Evolutionary conservation across 2,888 invertebrate species (phyloP).

Genomic region (Thecocarcelia acutangulata): DNA sequence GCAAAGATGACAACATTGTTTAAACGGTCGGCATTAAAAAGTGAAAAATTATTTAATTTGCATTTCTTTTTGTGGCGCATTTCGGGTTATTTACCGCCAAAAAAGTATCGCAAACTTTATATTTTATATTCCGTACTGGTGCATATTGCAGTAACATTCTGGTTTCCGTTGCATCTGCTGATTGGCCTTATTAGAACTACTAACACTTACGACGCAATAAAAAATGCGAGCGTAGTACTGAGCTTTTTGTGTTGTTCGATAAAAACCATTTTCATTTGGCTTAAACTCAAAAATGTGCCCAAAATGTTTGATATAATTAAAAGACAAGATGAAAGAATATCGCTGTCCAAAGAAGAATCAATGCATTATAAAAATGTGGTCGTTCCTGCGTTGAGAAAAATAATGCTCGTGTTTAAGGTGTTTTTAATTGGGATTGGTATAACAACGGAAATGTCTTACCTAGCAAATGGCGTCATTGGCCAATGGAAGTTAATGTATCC

Average conservation of each 20-base stretch:
- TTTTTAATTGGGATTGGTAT: background rate
- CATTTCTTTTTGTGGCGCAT: constrained; percentile 58
- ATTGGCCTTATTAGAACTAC: constrained; percentile 62
- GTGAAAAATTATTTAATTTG: constrained; percentile 23
- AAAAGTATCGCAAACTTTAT: constrained; percentile 41
- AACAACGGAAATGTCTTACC: background rate
- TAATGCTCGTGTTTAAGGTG: constrained; percentile 30
- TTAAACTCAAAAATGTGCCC: constrained; percentile 56
- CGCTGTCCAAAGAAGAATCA: constrained; percentile 24
- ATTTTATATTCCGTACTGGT: constrained; percentile 57
- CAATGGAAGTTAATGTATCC: constrained; percentile 68
- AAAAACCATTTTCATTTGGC: constrained; percentile 62
- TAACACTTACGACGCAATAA: constrained; percentile 57
- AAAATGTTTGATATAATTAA: constrained; percentile 58
- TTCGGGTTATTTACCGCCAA: constrained; percentile 52
- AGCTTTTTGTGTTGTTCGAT: constrained; percentile 61
- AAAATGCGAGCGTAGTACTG: constrained; percentile 65
- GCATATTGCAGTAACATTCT: constrained; percentile 57
- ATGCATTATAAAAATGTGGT: constrained; percentile 35
- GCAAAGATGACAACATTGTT: background rate
- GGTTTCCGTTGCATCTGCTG: constrained; percentile 69
- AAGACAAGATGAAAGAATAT: constrained; percentile 54
- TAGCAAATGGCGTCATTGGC: constrained; percentile 51
- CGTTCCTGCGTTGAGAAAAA: constrained; percentile 16
- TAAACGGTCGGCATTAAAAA: constrained; percentile 2